Evolutionary conservation across 2,113 vertebrate species (phyloP), one percentile per base, ranked within the genome.

Genomic region (Lichenostomus cassidix): DNA sequence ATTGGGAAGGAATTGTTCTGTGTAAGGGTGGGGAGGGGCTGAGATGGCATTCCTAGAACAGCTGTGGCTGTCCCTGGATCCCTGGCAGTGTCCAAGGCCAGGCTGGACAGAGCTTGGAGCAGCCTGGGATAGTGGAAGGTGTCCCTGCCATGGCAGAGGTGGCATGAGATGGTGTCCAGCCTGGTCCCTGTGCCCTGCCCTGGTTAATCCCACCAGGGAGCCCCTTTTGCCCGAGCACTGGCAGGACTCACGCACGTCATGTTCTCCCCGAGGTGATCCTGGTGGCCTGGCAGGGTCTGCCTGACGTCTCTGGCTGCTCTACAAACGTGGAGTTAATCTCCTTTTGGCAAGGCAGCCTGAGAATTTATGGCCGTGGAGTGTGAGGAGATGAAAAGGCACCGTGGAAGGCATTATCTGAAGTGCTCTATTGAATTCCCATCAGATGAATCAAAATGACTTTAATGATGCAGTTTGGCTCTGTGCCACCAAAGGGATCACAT

Each of bases 331-430:
- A 95, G 42, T 60, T 95, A 96, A 96, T 95, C 85, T 79, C 37
- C 44, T 77, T 80, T 63, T 83, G 85, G 88, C 92, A 50, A 59
- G 70, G 50, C 15, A 94, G 79, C 76, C 78, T 17, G 82, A 93
- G 83, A 94, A 93, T 83, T 94, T 44, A 78, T 22, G 90, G 70
- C 64, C 0, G 0, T 42, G 79, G 47, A 93, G 92, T 7, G 59
- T 35, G 75, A 88, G 82, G 74, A 95, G 94, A 96, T 94, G 93
- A 96, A 96, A 95, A 94, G 90, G 76, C 92, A 47, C 67, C 9
- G 9, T 39, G 63, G 82, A 74, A 37, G 5, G 4, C 47, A 73
- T 80, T 77, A 74, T 65, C 90, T 88, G 91, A 47, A 95, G 87
- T 95, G 91, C 87, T 94, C 81, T 25, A 42, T 83, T 87, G 70